Conservation (phyloP, 1,140 invertebrate species). For the Temnothorax curvispinosus region DNA sequence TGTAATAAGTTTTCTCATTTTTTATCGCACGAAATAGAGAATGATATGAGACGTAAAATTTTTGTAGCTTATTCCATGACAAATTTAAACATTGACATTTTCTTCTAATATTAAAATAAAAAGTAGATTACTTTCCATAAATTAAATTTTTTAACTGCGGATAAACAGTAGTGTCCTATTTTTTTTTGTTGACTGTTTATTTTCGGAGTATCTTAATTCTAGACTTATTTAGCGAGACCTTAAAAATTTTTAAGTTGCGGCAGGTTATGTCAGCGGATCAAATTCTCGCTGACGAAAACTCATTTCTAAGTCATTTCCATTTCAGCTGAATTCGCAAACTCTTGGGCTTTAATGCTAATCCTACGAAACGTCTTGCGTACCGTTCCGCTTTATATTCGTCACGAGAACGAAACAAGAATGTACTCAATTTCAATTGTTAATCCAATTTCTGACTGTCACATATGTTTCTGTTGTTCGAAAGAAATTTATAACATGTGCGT, state of each 20-base stretch:
- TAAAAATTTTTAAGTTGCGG: conserved; percentile 15
- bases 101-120: neutral
- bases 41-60: neutral
- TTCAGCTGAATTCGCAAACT: conserved; percentile 19
- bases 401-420: neutral
- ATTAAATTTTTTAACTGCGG: neutral
- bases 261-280: neutral
- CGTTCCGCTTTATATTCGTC: neutral
- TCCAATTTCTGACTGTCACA: neutral
- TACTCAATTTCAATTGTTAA: neutral
- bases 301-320: conserved; percentile 29
- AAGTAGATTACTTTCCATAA: neutral
- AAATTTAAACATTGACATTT: neutral
- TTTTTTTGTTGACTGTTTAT: neutral
- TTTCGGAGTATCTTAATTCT: neutral
- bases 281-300: conserved; percentile 27
- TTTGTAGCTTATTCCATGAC: neutral
- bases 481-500: neutral
- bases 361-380: neutral
- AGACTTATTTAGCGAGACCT: neutral
- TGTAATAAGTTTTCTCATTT: neutral
- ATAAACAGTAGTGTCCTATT: neutral
- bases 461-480: neutral
- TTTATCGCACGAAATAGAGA: neutral
- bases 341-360: conserved; percentile 13